phyloP scores from a whole-genome alignment of 2,888 invertebrate genomes.

The Stratiomys singularior region DNA sequence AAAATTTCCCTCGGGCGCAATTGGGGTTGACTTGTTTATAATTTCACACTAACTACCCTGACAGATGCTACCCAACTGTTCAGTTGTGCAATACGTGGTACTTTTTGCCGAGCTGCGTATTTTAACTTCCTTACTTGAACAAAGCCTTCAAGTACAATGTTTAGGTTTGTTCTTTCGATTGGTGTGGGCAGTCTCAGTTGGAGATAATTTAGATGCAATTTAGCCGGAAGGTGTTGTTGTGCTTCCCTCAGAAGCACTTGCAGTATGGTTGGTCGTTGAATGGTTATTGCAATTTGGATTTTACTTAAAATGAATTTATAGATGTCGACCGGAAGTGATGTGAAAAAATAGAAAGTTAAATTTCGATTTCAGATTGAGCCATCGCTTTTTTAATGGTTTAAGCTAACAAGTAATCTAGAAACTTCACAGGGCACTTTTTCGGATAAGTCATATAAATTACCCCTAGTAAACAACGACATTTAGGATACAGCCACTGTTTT shows the following conservation, averaged over 20 bases:
- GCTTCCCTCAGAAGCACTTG: no score
- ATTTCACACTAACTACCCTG: conserved; percentile 47
- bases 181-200: conserved; percentile 25
- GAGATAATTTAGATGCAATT: conserved; percentile 25
- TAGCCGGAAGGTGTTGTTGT: conserved; percentile 21
- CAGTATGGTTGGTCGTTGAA: no score
- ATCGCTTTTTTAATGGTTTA: no score
- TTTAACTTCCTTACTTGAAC: conserved; percentile 3
- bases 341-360: no score
- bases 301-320: no score
- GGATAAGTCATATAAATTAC: neutral
- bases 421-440: no score
- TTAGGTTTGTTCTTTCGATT: neutral
- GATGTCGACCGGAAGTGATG: no score
- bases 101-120: conserved; percentile 14
- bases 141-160: conserved; percentile 1
- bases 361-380: no score
- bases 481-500: neutral
- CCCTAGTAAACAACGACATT: neutral
- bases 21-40: conserved; percentile 47
- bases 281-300: no score
- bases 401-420: no score
- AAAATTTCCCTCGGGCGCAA: conserved; percentile 36
- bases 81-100: conserved; percentile 1
- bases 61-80: conserved; percentile 42